Conservation (phyloP, 1,140 invertebrate genomes). For the Adoxophyes honmai region DNA sequence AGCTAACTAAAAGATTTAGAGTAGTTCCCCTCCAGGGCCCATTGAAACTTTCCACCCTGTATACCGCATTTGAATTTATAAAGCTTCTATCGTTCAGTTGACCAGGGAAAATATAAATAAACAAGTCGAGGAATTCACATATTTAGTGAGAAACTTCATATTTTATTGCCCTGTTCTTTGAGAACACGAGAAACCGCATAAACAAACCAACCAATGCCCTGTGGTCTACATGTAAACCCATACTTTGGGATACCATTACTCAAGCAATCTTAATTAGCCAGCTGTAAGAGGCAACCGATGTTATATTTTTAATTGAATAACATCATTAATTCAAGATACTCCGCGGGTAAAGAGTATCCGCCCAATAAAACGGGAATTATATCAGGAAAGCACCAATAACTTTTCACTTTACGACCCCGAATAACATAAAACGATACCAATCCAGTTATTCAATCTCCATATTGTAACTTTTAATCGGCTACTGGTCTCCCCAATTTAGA, state of each 20-base stretch:
- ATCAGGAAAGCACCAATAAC: background rate
- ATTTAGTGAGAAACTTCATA: too few relatives aligned
- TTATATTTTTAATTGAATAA: slow-evolving; percentile 4
- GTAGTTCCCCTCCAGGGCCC: too few relatives aligned
- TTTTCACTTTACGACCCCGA: slow-evolving; percentile 6
- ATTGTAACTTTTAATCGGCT: background rate
- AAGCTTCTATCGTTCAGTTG: too few relatives aligned
- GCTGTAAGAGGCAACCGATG: background rate
- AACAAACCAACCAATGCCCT: background rate
- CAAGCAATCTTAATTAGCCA: background rate
- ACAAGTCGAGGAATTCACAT: too few relatives aligned
- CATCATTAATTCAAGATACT: background rate
- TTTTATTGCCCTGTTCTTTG: too few relatives aligned
- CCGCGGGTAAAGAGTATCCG: background rate
- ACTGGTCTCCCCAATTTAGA: slow-evolving; percentile 1
- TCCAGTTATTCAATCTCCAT: slow-evolving; percentile 5
- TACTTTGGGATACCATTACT: background rate
- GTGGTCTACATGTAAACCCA: background rate
- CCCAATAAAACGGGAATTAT: slow-evolving; percentile 13
- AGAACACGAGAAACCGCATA: too few relatives aligned
- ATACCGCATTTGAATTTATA: too few relatives aligned
- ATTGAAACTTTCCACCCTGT: too few relatives aligned
- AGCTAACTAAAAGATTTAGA: too few relatives aligned
- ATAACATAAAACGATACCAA: slow-evolving; percentile 13
- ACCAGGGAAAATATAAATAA: too few relatives aligned